These are phyloP conservation scores for Poeciliopsis occidentalis DNA, from an alignment of 2,113 vertebrate species.

Conservation along the genomic window DNA sequence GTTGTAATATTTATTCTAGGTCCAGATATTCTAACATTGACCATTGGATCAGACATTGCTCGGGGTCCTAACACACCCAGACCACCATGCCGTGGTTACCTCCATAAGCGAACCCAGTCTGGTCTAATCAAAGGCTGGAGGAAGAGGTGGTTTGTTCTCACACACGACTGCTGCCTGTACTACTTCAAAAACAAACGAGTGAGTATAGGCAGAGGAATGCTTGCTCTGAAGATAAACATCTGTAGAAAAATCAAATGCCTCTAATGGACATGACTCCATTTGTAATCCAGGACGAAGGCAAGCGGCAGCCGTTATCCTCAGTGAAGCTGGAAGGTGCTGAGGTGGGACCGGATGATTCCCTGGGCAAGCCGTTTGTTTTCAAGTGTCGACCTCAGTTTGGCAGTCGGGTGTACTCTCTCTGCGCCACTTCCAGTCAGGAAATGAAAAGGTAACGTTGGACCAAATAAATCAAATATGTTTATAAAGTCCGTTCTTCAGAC, in stretches of 20 bases:
- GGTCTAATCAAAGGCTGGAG: constrained; percentile 91
- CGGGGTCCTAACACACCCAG: constrained; percentile 85
- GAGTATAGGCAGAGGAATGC: constrained; percentile 25
- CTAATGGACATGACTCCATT: background rate
- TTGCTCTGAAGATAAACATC: background rate
- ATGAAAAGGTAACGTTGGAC: constrained; percentile 85
- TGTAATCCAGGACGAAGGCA: constrained; percentile 87
- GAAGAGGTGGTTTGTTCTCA: constrained; percentile 93
- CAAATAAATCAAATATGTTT: background rate
- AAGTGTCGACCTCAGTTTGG: constrained; percentile 83
- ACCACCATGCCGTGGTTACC: constrained; percentile 87
- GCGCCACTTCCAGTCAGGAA: constrained; percentile 89
- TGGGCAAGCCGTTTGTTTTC: constrained; percentile 92
- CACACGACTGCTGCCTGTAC: constrained; percentile 85
- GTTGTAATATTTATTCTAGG: constrained; percentile 67
- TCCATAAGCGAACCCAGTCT: constrained; percentile 89
- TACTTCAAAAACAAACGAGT: constrained; percentile 93
- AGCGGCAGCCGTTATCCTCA: constrained; percentile 77
- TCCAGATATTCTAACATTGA: constrained; percentile 85
- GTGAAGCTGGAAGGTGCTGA: constrained; percentile 89
- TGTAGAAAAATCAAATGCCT: background rate
- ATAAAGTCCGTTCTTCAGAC: background rate
- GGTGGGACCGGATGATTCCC: constrained; percentile 81
- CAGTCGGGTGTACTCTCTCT: constrained; percentile 85
- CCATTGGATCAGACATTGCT: constrained; percentile 90